These are phyloP conservation scores for Enhydra lutris DNA, from an alignment of 2,113 vertebrate genomes.

Conservation along the genomic window DNA sequence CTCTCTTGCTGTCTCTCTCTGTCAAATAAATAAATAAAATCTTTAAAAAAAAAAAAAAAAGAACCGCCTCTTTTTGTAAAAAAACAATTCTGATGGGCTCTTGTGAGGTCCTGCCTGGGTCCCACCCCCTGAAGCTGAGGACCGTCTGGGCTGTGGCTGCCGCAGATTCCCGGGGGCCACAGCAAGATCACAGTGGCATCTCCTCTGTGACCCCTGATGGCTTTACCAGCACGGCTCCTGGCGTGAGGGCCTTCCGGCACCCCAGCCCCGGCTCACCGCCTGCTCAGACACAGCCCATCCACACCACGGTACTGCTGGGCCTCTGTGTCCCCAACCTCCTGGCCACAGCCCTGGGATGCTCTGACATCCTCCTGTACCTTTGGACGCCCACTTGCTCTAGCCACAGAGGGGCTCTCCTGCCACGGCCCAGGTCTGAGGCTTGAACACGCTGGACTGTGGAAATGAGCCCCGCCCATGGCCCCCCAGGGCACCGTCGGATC, in stretches of 20 bases:
- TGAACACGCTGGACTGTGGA: neutral
- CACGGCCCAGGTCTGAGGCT: neutral
- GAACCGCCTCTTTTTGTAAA: no score
- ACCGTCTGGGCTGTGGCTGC: accelerated
- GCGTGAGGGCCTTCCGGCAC: neutral
- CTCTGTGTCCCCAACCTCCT: no score
- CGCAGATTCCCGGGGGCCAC: neutral
- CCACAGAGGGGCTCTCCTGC: neutral
- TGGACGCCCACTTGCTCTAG: neutral
- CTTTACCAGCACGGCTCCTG: neutral
- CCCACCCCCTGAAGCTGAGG: neutral
- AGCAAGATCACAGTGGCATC: neutral
- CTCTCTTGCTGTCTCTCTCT: no score
- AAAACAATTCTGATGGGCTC: neutral
- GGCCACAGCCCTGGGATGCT: no score
- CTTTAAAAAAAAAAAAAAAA: neutral
- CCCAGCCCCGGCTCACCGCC: neutral
- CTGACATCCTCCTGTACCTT: neutral
- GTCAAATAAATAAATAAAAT: no score
- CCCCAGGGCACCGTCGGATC: neutral
- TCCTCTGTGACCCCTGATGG: neutral
- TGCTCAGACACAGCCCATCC: neutral
- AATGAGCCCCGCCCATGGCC: neutral
- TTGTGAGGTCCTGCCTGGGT: neutral
- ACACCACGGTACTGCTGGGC: no score